Evolutionary conservation across 2,113 vertebrate species (phyloP).

Genomic region (Periophthalmus modestus): DNA sequence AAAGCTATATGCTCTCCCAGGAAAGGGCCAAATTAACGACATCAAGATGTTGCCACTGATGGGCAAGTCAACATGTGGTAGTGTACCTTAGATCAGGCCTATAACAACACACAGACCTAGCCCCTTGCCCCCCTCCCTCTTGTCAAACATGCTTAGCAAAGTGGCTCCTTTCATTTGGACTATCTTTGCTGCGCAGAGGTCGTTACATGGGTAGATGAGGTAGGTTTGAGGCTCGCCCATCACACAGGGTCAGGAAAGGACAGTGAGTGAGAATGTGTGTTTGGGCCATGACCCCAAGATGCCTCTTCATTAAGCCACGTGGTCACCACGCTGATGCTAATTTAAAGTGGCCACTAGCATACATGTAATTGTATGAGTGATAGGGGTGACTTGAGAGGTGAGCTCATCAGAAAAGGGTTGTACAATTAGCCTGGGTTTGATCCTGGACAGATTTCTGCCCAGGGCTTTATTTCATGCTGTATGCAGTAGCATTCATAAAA

Average conservation of each 20-base stretch:
- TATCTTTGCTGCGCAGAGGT: conserved; percentile 73
- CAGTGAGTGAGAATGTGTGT: conserved; percentile 47
- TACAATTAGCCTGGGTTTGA: conserved; percentile 49
- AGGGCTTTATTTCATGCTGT: neutral
- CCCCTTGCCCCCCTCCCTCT: conserved; percentile 42
- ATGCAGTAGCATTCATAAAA: neutral
- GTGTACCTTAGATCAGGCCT: conserved; percentile 60
- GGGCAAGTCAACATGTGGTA: conserved; percentile 75
- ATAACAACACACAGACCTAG: conserved; percentile 27
- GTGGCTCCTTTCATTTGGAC: conserved; percentile 66
- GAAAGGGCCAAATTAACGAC: conserved; percentile 93
- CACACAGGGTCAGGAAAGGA: conserved; percentile 73
- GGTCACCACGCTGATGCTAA: conserved; percentile 60
- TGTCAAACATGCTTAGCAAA: conserved; percentile 78
- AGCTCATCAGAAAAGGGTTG: conserved; percentile 62
- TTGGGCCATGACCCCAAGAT: conserved; percentile 21
- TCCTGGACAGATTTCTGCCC: conserved; percentile 15
- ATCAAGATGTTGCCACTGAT: conserved; percentile 88
- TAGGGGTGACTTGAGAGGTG: conserved; percentile 61
- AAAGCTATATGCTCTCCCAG: conserved; percentile 86
- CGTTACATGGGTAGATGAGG: conserved; percentile 78
- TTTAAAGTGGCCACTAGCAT: conserved; percentile 58
- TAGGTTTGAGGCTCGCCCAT: conserved; percentile 72
- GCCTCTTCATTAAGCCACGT: conserved; percentile 39
- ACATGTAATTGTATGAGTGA: conserved; percentile 53